These are phyloP conservation scores for Bombus soroeensis DNA, from an alignment of 1,140 invertebrate genomes.

Conservation along the genomic window DNA sequence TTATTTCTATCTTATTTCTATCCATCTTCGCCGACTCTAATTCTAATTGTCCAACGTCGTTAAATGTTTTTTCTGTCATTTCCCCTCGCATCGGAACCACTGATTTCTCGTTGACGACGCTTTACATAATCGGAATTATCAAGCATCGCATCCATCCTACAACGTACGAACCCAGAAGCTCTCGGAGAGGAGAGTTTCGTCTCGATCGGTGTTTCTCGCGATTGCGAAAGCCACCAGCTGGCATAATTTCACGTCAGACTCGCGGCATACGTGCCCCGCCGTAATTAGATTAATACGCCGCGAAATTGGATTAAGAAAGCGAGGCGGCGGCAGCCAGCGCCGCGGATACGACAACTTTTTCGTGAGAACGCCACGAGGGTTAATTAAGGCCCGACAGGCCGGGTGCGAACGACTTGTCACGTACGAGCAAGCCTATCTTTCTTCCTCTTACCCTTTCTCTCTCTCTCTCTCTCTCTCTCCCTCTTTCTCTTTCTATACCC, in stretches of 20 bases:
- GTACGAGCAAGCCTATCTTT: neutral
- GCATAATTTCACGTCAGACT: constrained; percentile 53
- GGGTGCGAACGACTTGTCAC: constrained; percentile 35
- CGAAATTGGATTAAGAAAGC: constrained; percentile 65
- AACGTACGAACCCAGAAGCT: no score
- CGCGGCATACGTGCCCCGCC: constrained; percentile 33
- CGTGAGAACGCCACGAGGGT: constrained; percentile 26
- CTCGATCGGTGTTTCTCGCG: constrained; percentile 2
- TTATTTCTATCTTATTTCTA: neutral
- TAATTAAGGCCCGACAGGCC: constrained; percentile 26
- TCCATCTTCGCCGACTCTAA: neutral
- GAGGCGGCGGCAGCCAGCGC: constrained; percentile 2
- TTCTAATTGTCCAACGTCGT: neutral
- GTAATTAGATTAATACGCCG: constrained; percentile 61
- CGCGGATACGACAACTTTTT: constrained; percentile 38
- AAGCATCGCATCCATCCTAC: neutral
- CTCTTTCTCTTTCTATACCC: neutral
- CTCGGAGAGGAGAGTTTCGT: neutral
- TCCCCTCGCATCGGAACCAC: no score
- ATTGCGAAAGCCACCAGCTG: constrained; percentile 42
- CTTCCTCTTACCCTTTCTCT: neutral
- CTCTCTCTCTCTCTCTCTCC: neutral
- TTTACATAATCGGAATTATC: no score
- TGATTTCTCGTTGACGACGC: no score
- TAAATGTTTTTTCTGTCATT: neutral